A percentile compares a stretch with the other conserved stretches of the same genome.
Evolutionary conservation across 2,113 vertebrate species (phyloP).

Genomic region (Zosterops japonicus): DNA sequence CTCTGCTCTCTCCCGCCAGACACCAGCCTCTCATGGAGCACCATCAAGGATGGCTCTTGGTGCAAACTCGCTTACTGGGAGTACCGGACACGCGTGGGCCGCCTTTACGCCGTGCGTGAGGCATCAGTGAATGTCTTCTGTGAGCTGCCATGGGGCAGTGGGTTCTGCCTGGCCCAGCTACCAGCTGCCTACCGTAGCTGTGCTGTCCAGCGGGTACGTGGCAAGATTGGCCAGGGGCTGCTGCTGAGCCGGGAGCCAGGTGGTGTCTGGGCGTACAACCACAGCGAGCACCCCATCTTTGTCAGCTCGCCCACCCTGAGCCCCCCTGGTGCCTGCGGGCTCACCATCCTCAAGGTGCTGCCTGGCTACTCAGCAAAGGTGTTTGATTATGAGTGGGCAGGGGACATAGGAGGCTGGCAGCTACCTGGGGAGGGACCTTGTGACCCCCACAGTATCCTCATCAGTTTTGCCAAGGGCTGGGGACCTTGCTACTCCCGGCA

Average conservation of each 20-base stretch:
- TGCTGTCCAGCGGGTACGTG: background rate
- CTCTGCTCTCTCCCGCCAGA: background rate
- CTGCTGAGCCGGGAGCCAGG: slow-evolving; percentile 55
- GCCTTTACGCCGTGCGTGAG: slow-evolving; percentile 51
- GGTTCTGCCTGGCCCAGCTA: slow-evolving; percentile 70
- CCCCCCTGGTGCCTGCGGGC: accelerated
- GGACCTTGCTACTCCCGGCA: slow-evolving; percentile 67
- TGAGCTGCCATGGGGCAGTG: slow-evolving; percentile 35
- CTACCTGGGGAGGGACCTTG: slow-evolving; percentile 31
- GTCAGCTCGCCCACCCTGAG: slow-evolving; percentile 64
- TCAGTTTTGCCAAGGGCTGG: slow-evolving; percentile 76
- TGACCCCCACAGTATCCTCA: slow-evolving; percentile 53
- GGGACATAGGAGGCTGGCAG: background rate
- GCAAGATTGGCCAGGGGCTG: slow-evolving; percentile 66
- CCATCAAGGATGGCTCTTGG: slow-evolving; percentile 36
- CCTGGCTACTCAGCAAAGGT: slow-evolving; percentile 65
- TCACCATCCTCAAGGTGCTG: slow-evolving; percentile 52
- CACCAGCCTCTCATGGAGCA: background rate
- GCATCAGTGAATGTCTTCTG: slow-evolving; percentile 53
- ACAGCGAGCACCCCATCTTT: slow-evolving; percentile 66
- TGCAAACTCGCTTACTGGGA: slow-evolving; percentile 77
- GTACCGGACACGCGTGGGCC: slow-evolving; percentile 56
- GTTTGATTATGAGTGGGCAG: slow-evolving; percentile 15
- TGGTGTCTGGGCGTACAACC: slow-evolving; percentile 57
- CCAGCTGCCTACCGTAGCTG: background rate